These are phyloP conservation scores for Semnopithecus entellus DNA, from an alignment of 2,113 vertebrate species.

Conservation along the genomic window DNA sequence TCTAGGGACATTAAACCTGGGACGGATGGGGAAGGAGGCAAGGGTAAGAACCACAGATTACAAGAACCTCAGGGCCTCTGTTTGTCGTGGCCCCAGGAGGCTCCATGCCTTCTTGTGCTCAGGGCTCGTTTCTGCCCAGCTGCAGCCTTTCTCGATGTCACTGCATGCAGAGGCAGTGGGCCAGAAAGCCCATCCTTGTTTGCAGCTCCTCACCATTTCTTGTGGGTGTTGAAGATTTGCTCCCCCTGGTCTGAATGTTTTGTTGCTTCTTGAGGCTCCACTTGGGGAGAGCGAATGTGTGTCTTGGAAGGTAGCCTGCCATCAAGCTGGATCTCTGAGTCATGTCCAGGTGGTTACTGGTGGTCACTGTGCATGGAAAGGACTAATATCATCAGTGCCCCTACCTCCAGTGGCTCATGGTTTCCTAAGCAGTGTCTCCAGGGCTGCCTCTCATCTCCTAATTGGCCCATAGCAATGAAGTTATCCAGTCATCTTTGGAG, in stretches of 20 bases:
- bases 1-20: neutral
- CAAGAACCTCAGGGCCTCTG: fast-evolving
- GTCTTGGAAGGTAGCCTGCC: neutral
- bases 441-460: neutral
- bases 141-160: neutral
- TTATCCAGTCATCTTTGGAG: neutral
- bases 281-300: neutral
- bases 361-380: neutral
- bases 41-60: neutral
- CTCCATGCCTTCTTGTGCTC: too few species aligned
- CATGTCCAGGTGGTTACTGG: too few species aligned
- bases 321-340: neutral
- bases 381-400: neutral
- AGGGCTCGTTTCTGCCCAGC: neutral
- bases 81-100: fast-evolving
- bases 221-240: neutral
- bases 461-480: neutral
- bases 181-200: neutral
- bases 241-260: neutral
- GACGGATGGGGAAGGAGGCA: neutral
- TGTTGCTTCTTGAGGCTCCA: too few species aligned
- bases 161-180: fast-evolving
- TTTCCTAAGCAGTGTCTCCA: neutral
- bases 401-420: neutral
- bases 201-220: neutral